Conservation (phyloP, 2,797 vertebrate genomes). For the Eremophila alpestris region DNA sequence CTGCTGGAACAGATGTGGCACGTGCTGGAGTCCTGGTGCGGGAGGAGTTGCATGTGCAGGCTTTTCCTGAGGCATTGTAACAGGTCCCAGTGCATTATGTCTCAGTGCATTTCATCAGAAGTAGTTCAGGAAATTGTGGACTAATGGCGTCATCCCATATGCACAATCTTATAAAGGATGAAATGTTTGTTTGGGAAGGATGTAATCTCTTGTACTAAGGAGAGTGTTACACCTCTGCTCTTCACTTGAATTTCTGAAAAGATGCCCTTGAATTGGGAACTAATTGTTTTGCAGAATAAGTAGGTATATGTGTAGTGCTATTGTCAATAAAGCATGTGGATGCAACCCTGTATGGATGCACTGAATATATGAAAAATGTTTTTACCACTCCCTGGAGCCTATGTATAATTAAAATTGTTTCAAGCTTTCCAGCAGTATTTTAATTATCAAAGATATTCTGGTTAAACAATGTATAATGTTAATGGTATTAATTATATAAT, state of each 20-base stretch:
- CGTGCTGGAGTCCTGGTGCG: fast-evolving
- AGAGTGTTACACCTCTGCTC: neutral
- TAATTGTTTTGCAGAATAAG: neutral
- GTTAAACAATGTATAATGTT: conserved; percentile 33
- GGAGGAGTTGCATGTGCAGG: fast-evolving
- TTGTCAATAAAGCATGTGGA: neutral
- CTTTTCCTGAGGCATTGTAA: fast-evolving
- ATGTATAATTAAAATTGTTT: conserved; percentile 34
- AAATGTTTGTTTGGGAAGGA: neutral
- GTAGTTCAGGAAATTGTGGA: neutral
- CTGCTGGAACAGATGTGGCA: fast-evolving
- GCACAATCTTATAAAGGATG: neutral
- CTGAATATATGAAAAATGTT: conserved; percentile 36
- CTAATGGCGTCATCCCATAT: fast-evolving
- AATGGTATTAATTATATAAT: conserved; percentile 29
- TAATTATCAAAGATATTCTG: conserved; percentile 19
- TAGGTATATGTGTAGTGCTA: neutral
- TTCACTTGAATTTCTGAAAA: neutral
- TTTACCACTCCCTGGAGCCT: conserved; percentile 38
- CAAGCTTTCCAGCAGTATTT: conserved; percentile 23
- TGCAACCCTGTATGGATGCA: neutral
- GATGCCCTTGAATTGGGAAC: neutral
- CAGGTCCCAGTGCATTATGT: neutral
- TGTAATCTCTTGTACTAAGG: neutral
- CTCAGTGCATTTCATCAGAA: fast-evolving